Evolutionary conservation across 2,797 vertebrate genomes (phyloP).

Genomic region (Rhynchonycteris naso): DNA sequence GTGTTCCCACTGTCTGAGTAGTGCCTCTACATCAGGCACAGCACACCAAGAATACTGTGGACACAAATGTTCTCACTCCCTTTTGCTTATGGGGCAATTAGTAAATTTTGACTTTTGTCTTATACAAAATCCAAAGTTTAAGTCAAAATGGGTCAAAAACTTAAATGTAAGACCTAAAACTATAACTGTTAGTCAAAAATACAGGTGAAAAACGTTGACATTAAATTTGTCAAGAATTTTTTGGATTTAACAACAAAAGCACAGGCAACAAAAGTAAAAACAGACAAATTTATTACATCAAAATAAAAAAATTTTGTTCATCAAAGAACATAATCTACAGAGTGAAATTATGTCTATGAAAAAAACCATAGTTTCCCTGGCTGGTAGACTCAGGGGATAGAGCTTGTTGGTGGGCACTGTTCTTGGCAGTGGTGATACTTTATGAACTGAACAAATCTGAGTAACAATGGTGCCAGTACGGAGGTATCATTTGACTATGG

Average conservation of each 20-base stretch:
- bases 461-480: not conserved
- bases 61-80: not conserved
- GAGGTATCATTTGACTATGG: not conserved
- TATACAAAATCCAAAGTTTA: not conserved
- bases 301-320: not conserved
- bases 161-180: not conserved
- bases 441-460: not conserved
- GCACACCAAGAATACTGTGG: not conserved
- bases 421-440: not conserved
- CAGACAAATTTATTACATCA: not conserved
- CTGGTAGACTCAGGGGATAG: too few species aligned
- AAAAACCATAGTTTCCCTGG: not conserved
- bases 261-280: too few species aligned
- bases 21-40: not conserved
- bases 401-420: not conserved
- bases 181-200: not conserved
- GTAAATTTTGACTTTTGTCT: not conserved
- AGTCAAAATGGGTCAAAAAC: not conserved
- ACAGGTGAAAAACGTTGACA: not conserved
- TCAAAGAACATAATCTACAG: not conserved
- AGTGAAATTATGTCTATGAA: not conserved
- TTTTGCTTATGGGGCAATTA: not conserved
- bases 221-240: not conserved
- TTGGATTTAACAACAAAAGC: not conserved
- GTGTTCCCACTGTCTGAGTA: not conserved